Evolutionary conservation across 1,140 invertebrate genomes (phyloP).

Genomic region (Anastrepha obliqua): DNA sequence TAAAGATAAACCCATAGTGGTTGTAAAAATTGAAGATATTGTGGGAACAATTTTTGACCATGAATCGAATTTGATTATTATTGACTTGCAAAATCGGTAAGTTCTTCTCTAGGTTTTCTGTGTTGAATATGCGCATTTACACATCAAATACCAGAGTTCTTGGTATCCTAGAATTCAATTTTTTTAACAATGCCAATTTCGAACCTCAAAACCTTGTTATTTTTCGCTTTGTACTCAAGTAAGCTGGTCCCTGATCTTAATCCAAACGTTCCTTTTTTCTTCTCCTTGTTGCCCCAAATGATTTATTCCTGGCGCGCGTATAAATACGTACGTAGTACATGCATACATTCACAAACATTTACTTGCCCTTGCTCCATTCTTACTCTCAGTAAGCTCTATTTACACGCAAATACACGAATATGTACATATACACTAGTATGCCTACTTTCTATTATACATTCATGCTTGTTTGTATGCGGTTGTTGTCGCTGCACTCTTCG

Average conservation of each 20-base stretch:
- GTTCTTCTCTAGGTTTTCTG: too few relatives aligned
- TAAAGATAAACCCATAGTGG: too few relatives aligned
- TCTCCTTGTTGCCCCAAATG: neutral
- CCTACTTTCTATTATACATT: neutral
- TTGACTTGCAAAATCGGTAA: too few relatives aligned
- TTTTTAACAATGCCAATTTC: too few relatives aligned
- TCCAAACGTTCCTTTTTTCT: neutral
- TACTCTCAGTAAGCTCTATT: neutral
- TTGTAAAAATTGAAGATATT: too few relatives aligned
- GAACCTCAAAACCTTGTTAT: too few relatives aligned
- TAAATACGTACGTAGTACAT: neutral
- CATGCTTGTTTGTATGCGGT: neutral
- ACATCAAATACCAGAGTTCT: too few relatives aligned
- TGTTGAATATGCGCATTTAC: too few relatives aligned
- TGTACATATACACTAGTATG: neutral
- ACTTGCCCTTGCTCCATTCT: conserved; percentile 42
- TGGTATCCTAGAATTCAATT: too few relatives aligned
- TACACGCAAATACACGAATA: neutral
- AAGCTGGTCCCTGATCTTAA: conserved; percentile 16
- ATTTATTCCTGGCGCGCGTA: neutral
- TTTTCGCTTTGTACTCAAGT: neutral
- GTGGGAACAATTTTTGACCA: too few relatives aligned
- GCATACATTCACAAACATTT: neutral
- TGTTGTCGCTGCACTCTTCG: neutral
- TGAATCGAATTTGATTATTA: too few relatives aligned